Evolutionary conservation across 2,113 vertebrate species (phyloP).

Genomic region (Antidorcas marsupialis): DNA sequence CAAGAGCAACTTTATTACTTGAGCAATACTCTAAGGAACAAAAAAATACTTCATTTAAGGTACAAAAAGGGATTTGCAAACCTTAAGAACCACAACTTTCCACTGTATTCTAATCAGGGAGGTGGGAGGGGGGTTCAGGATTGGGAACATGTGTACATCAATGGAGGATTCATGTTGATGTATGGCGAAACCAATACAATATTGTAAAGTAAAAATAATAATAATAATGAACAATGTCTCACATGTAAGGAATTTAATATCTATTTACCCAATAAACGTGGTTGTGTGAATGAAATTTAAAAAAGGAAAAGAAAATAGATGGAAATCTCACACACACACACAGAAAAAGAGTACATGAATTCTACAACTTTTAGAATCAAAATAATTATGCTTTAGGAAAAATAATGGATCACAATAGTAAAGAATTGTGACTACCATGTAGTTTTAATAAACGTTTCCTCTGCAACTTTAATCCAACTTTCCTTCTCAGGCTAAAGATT

Average conservation of each 20-base stretch:
- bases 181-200: no score
- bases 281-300: no score
- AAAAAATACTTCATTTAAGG: not conserved
- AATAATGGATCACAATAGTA: not conserved
- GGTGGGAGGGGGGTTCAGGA: no score
- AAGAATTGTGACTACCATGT: not conserved
- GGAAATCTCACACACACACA: no score
- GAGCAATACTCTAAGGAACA: not conserved
- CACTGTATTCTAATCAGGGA: not conserved
- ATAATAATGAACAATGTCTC: no score
- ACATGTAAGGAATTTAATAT: no score
- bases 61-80: not conserved
- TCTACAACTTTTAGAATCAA: not conserved
- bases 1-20: not conserved
- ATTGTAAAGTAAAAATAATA: no score
- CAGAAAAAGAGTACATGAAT: not conserved
- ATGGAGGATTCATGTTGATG: no score
- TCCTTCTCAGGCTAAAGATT: not conserved
- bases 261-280: no score
- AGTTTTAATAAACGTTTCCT: not conserved
- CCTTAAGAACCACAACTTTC: not conserved
- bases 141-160: no score
- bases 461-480: not conserved
- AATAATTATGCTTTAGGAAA: not conserved
- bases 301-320: no score